phyloP scores from a whole-genome alignment of 2,113 vertebrate species.

The Nestor notabilis region DNA sequence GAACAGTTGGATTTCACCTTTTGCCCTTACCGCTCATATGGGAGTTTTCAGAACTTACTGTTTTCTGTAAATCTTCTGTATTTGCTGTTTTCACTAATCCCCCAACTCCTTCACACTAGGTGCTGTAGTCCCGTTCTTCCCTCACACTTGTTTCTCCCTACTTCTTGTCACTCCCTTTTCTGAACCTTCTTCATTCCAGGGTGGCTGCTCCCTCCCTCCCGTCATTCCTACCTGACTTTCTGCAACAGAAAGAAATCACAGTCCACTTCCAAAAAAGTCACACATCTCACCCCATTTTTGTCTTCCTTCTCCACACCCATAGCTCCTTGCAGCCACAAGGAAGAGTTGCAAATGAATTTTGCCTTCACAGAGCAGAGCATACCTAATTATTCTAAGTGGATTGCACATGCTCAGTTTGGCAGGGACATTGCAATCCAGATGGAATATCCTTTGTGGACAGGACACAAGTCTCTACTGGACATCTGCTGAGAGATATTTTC shows the following conservation, averaged over 20 bases:
- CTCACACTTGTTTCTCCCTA: neutral
- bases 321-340: neutral
- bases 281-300: neutral
- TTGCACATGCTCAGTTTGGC: neutral
- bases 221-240: neutral
- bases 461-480: neutral
- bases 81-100: neutral
- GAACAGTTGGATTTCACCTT: neutral
- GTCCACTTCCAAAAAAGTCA: no score
- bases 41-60: neutral
- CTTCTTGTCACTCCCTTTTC: neutral
- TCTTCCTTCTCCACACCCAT: neutral
- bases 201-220: neutral
- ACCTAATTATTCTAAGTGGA: neutral
- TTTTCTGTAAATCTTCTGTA: neutral
- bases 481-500: neutral
- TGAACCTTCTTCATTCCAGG: neutral
- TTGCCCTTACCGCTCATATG: neutral
- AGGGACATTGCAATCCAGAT: neutral
- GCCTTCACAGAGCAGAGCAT: neutral
- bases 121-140: neutral
- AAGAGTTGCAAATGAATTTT: neutral
- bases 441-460: neutral
- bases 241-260: neutral
- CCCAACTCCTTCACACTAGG: neutral